Percentiles rank a stretch among this genome's conserved stretches.
Evolutionary conservation across 1,140 invertebrate species (phyloP).

Genomic region (Brachionus koreanus): DNA sequence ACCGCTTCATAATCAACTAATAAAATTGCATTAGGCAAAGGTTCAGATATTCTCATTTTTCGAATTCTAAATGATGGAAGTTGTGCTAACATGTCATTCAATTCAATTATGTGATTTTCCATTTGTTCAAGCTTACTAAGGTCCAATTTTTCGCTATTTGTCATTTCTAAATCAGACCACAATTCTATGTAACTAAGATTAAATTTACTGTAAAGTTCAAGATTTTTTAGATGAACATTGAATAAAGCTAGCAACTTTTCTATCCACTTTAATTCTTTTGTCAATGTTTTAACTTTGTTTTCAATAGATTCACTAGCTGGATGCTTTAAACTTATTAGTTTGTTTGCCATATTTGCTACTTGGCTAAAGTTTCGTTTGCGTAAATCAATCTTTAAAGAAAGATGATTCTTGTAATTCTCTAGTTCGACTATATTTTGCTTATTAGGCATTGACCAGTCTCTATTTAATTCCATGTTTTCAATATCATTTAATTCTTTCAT

Average conservation of each 20-base stretch:
- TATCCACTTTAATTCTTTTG: not conserved
- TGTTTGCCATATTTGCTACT: not conserved
- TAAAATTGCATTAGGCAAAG: not conserved
- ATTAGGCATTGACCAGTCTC: slow-evolving; percentile 13
- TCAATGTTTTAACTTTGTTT: not conserved
- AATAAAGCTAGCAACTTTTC: not conserved
- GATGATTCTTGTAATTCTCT: not conserved
- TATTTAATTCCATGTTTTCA: slow-evolving; percentile 14
- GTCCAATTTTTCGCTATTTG: not conserved
- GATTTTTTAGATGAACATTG: not conserved
- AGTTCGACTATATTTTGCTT: not conserved
- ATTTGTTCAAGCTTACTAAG: not conserved
- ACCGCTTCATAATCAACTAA: not conserved
- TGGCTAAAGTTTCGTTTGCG: not conserved
- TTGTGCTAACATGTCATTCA: not conserved
- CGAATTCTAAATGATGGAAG: not conserved
- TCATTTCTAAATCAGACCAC: not conserved
- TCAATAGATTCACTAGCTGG: not conserved
- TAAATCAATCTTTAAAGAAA: not conserved
- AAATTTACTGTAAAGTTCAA: not conserved
- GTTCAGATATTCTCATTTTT: not conserved
- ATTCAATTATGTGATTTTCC: not conserved
- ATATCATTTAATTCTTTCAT: not conserved
- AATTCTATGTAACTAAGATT: not conserved
- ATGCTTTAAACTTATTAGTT: not conserved